phyloP scores from a whole-genome alignment of 2,113 vertebrate genomes.

The Saguinus imperator region DNA sequence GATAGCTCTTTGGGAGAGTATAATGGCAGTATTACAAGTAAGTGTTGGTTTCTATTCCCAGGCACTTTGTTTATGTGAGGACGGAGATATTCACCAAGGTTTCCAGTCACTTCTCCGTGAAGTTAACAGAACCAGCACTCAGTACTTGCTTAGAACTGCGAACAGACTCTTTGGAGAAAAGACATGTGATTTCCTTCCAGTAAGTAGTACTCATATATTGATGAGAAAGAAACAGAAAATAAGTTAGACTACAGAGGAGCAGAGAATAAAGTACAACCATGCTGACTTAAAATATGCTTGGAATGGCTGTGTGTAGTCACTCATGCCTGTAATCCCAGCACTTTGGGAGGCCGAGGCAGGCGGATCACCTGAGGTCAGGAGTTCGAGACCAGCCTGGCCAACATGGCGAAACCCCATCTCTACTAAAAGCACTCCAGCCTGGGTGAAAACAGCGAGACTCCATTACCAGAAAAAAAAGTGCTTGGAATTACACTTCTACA shows the following conservation, averaged over 20 bases:
- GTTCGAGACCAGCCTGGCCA: too few relatives aligned
- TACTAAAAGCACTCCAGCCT: too few relatives aligned
- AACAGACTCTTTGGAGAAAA: conserved; percentile 94
- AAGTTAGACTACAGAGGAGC: background rate
- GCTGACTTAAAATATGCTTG: background rate
- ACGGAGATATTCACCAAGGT: conserved; percentile 81
- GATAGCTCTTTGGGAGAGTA: background rate
- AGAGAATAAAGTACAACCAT: background rate
- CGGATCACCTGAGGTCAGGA: too few relatives aligned
- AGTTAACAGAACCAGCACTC: conserved; percentile 86
- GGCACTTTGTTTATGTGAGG: conserved; percentile 86
- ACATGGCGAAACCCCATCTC: too few relatives aligned
- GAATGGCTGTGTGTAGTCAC: background rate
- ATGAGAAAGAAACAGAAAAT: background rate
- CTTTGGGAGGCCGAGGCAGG: too few relatives aligned
- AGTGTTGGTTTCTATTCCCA: conserved; percentile 61
- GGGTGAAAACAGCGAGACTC: too few relatives aligned
- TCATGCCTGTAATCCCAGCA: too few relatives aligned
- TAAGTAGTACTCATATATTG: conserved; percentile 76
- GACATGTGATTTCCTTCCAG: conserved; percentile 87
- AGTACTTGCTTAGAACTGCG: conserved; percentile 89
- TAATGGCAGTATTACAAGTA: background rate
- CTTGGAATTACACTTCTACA: background rate
- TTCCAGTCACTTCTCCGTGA: conserved; percentile 86
- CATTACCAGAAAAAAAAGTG: too few relatives aligned